phyloP scores from a whole-genome alignment of 2,888 invertebrate species.

The Cecidostiba fungosa region DNA sequence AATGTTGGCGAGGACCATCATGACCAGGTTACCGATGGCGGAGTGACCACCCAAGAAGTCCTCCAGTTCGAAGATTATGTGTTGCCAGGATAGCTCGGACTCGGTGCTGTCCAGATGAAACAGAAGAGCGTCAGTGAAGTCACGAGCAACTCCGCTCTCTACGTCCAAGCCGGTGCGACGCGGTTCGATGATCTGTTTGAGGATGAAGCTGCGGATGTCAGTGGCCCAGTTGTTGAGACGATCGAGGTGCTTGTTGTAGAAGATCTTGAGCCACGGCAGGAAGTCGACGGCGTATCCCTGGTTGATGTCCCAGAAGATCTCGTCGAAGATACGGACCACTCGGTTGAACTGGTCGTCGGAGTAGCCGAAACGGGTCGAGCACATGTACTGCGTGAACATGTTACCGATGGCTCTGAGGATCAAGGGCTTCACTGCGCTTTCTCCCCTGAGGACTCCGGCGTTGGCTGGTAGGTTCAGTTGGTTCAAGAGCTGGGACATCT shows the following conservation, averaged over 20 bases:
- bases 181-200: slow-evolving; percentile 86
- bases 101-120: slow-evolving; percentile 86
- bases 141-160: slow-evolving; percentile 82
- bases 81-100: slow-evolving; percentile 86
- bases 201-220: slow-evolving; percentile 87
- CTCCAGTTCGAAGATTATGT: slow-evolving; percentile 91
- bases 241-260: slow-evolving; percentile 86
- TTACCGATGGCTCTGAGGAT: slow-evolving; percentile 89
- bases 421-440: slow-evolving; percentile 85
- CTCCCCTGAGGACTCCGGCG: slow-evolving; percentile 70
- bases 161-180: slow-evolving; percentile 82
- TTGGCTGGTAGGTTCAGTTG: slow-evolving; percentile 81
- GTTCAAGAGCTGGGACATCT: slow-evolving; percentile 84
- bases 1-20: slow-evolving; percentile 87
- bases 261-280: slow-evolving; percentile 89
- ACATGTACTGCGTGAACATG: slow-evolving; percentile 94
- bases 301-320: slow-evolving; percentile 95
- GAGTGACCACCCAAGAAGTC: slow-evolving; percentile 95
- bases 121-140: slow-evolving; percentile 90
- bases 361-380: slow-evolving; percentile 88
- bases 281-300: slow-evolving; percentile 94
- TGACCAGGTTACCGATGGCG: slow-evolving; percentile 91
- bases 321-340: slow-evolving; percentile 89
- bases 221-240: slow-evolving; percentile 87
- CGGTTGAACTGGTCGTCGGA: slow-evolving; percentile 86